Evolutionary conservation across 2,797 vertebrate species (phyloP), one percentile per base, ranked within the genome.

Genomic region (Acanthurus tractus): DNA sequence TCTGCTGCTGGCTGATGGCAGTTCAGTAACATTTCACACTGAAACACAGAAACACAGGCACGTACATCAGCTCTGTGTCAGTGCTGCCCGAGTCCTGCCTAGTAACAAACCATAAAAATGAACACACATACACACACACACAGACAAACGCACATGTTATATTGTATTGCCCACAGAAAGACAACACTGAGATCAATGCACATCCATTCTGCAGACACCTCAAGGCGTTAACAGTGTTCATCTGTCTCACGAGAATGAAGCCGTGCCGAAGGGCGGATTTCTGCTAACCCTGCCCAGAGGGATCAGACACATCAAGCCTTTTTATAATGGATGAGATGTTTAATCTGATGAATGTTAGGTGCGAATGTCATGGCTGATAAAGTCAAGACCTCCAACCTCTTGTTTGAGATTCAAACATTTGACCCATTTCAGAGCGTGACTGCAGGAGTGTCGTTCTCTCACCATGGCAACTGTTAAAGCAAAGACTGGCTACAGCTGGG

Each of bases 141-240:
- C 52, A n/a, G n/a, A n/a, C n/a, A n/a, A n/a, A n/a, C n/a, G n/a
- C n/a, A n/a, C n/a, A n/a, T n/a, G n/a, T n/a, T n/a, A n/a, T n/a
- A n/a, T n/a, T n/a, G n/a, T 64, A 81, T 64, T 56, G 52, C 56
- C 63, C 61, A 69, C 69, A 79, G 75, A 83, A 38, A 20, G 50
- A 84, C 57, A 68, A 56, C 84, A 82, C 36, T 75, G 65, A 86
- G 61, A 86, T 87, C 86, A 90, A 69, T 85, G 77, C 78, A 70
- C 73, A 86, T 87, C 81, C 80, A 79, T 87, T 83, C 69, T 78
- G 61, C 68, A 82, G 86, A 87, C 81, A 85, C 86, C 72, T 76
- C 57, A 44, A 46, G 70, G 52, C 76, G 78, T 82, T 79, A 75
- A 50, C 76, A 29, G 54, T 64, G 48, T 81, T 83, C 79, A 88